Base-by-base conservation (phyloP, 2,888 invertebrate species). In the Nasonia oneida region DNA sequence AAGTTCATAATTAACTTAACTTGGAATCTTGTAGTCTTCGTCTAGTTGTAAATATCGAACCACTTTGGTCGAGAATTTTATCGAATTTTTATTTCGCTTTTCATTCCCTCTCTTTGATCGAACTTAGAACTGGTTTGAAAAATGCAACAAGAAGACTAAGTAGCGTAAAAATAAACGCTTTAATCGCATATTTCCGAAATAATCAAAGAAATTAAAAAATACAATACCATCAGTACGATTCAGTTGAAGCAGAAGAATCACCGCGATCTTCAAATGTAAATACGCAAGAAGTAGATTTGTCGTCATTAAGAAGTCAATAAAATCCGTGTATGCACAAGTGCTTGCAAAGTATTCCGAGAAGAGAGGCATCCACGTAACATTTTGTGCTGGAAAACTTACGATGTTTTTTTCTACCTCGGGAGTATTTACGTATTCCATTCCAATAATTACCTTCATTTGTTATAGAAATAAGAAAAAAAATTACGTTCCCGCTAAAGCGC, bases 291-390 rank as follows among this genome's bases (percentile, higher is more conserved):
- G 23, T 77, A 77, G 12, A 77, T 77, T 77, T n/a, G 37, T 61
- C 33, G 79, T 79, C 15, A 50, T 79, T 64, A 70, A 42, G 4
- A 5, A 67, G 67, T 50, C 50, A 47, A 67, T 67, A 67, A 79
- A 78, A 78, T 78, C 42, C 29, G 39, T 47, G 67, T 42, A 37
- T 33, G 42, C 77, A n/a, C 42, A 47, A 23, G 50, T 33, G 18
- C 15, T 15, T 57, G 6, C 42, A 23, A 10, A 64, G 47, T 78
- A 70, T 67, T 67, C 79, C 15, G 1, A 61, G 77, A 79, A 79
- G 29, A 18, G 12, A 47, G 18, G 15, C 42, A 18, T 42, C 57
- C 3, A 50, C 79, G 67, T 77, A 77, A 61, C 61, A 61, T 77
- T 61, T 23, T 57, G n/a, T 15, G 23, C n/a, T 57, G 33, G 23